Evolutionary conservation across 1,140 invertebrate genomes (phyloP).

Genomic region (Thaumetopoea pityocampa): DNA sequence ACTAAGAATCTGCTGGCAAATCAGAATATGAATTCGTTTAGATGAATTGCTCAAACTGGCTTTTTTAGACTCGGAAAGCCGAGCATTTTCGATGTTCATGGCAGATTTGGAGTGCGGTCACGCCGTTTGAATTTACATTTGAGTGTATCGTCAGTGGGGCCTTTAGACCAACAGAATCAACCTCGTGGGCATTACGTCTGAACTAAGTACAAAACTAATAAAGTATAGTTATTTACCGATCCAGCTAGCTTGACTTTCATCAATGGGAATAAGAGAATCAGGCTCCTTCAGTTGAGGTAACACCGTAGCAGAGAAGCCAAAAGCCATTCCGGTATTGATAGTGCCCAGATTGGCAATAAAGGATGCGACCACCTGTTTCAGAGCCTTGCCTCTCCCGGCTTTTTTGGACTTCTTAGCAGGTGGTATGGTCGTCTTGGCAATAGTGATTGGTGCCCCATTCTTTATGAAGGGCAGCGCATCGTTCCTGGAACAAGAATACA

Average conservation of each 20-base stretch:
- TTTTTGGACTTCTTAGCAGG: slow-evolving; percentile 39
- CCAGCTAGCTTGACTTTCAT: slow-evolving; percentile 81
- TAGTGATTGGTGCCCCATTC: slow-evolving; percentile 38
- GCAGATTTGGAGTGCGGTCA: too few species aligned
- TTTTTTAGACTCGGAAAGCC: too few species aligned
- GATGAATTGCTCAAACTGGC: too few species aligned
- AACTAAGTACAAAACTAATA: neutral
- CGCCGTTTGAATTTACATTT: too few species aligned
- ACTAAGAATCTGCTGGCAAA: too few species aligned
- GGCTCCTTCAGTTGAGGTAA: slow-evolving; percentile 79
- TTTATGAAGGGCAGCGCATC: slow-evolving; percentile 59
- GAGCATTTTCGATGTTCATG: too few species aligned
- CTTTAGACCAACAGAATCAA: too few species aligned
- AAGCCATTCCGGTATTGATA: slow-evolving; percentile 83
- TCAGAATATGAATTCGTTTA: too few species aligned
- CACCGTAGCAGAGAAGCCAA: slow-evolving; percentile 85
- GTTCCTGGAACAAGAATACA: slow-evolving; percentile 39
- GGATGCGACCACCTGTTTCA: slow-evolving; percentile 78
- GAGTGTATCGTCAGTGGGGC: too few species aligned
- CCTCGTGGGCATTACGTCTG: too few species aligned
- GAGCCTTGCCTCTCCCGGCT: slow-evolving; percentile 71
- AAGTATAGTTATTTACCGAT: slow-evolving; percentile 76
- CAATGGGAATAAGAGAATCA: slow-evolving; percentile 77
- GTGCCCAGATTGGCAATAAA: slow-evolving; percentile 81
- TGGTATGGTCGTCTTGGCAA: slow-evolving; percentile 36